Base-by-base conservation (phyloP, 2,113 vertebrate genomes). In the Myiozetetes cayanensis region DNA sequence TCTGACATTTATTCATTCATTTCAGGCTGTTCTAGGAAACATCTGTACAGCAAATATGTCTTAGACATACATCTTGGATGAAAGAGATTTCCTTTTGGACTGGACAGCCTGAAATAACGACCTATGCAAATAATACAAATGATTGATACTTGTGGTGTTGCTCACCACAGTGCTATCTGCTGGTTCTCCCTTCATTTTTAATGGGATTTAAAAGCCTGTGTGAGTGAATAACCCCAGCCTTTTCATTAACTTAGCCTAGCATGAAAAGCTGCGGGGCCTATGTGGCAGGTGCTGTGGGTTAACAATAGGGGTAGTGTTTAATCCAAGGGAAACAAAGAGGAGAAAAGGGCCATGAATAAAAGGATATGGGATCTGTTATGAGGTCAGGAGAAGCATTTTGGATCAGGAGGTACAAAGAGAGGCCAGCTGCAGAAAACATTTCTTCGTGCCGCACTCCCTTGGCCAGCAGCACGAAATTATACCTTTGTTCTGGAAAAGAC, bases 21-120 rank as follows among this genome's bases (percentile, higher is more conserved):
- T 95, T 81, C 80, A 83, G 70, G 59, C 77, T 91, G 94, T 61
- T 93, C 87, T 90, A 93, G 96, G 94, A 97, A 97, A 97, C 97
- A 97, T 96, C 97, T 97, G 96, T 94, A 96, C 65, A 96, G 94
- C 96, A 97, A 96, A 97, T 97, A 93, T 88, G 94, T 97, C 95
- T 97, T 93, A 96, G 87, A 94, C 70, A 71, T 74, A 95, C 50
- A 88, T 68, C 66, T 96, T 86, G 67, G 61, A 88, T 96, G 96
- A 96, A 95, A 96, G 94, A 85, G 79, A 97, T 93, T 97, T 97
- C 94, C 94, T 96, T 95, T 91, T 88, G 90, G 62, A 77, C 92
- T 92, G 89, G 87, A 82, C 81, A 94, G 94, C 78, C 88, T 96
- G 78, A 96, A 95, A 95, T 85, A 94, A 96, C 7, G 87, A 96